Evolutionary conservation across 2,888 invertebrate species (phyloP).

Genomic region (Dascillus cervinus): DNA sequence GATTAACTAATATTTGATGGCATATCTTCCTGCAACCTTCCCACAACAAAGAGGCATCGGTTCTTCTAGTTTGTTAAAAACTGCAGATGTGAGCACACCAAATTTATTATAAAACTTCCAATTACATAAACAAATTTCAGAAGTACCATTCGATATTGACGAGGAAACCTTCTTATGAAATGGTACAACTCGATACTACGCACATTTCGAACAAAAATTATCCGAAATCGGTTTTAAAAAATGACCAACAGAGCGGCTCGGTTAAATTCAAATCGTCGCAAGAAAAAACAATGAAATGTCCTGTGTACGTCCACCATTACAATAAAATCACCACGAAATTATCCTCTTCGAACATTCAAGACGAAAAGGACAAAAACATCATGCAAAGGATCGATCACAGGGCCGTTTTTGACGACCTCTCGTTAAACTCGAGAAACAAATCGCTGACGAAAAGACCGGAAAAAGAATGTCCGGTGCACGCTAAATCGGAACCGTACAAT

Average conservation of each 20-base stretch:
- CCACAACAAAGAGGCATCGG: slow-evolving; percentile 1
- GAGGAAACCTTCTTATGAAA: not conserved
- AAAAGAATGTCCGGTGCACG: not conserved
- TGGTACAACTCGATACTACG: not conserved
- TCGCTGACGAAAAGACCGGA: slow-evolving; percentile 1
- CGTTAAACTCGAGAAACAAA: not conserved
- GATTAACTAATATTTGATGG: slow-evolving; percentile 3
- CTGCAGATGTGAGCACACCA: too few relatives aligned
- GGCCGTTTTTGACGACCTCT: slow-evolving; percentile 8
- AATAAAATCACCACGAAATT: slow-evolving; percentile 3
- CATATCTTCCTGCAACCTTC: slow-evolving; percentile 3
- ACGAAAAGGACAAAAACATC: slow-evolving; percentile 8
- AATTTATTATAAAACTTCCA: too few relatives aligned
- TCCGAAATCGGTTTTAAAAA: not conserved
- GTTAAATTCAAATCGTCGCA: slow-evolving; percentile 1
- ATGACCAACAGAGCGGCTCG: slow-evolving; percentile 1
- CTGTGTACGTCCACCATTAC: slow-evolving; percentile 11
- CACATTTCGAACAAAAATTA: not conserved
- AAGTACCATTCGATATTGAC: too few relatives aligned
- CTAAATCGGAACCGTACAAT: not conserved
- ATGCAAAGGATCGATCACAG: slow-evolving; percentile 2
- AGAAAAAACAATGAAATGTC: slow-evolving; percentile 7
- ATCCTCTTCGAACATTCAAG: not conserved
- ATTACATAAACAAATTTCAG: too few relatives aligned
- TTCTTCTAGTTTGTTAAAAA: too few relatives aligned